Conservation (phyloP, 2,888 invertebrate genomes). For the Amphipyra tragopoginis region DNA sequence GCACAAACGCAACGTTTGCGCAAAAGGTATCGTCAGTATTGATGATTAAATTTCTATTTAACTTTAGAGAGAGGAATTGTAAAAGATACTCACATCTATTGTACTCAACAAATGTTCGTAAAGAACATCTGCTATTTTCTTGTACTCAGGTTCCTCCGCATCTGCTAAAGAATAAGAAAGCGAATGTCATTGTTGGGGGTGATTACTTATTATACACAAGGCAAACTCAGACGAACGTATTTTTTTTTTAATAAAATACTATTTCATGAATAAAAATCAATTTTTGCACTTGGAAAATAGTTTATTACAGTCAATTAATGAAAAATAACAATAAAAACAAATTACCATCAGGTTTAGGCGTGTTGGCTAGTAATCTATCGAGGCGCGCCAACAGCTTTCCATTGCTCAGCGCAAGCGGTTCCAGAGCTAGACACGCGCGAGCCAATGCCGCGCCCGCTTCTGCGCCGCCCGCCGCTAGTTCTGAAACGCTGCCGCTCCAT, state of each 20-base stretch:
- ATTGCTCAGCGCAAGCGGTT: slow-evolving; percentile 95
- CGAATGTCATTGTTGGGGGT: no score
- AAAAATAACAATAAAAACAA: no score
- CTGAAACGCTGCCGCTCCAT: slow-evolving; percentile 79
- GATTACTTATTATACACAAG: no score
- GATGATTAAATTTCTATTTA: no score
- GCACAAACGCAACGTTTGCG: no score
- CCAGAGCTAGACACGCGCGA: slow-evolving; percentile 91
- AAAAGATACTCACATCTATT: slow-evolving; percentile 78
- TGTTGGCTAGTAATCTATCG: slow-evolving; percentile 92
- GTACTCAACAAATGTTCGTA: slow-evolving; percentile 80
- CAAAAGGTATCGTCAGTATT: no score
- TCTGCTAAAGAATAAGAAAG: slow-evolving; percentile 64
- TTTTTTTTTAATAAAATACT: no score
- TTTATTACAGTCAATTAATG: no score
- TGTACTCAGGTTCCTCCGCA: slow-evolving; percentile 83
- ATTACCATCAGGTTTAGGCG: slow-evolving; percentile 68
- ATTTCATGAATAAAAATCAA: no score
- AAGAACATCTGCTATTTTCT: slow-evolving; percentile 79
- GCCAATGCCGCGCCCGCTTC: slow-evolving; percentile 81
- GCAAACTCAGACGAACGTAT: no score
- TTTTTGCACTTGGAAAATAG: no score
- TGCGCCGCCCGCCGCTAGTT: slow-evolving; percentile 64
- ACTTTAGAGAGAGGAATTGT: no score
- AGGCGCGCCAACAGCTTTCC: slow-evolving; percentile 91